These are phyloP conservation scores for Colostygia pectinataria DNA, from an alignment of 2,888 invertebrate species.

Conservation along the genomic window DNA sequence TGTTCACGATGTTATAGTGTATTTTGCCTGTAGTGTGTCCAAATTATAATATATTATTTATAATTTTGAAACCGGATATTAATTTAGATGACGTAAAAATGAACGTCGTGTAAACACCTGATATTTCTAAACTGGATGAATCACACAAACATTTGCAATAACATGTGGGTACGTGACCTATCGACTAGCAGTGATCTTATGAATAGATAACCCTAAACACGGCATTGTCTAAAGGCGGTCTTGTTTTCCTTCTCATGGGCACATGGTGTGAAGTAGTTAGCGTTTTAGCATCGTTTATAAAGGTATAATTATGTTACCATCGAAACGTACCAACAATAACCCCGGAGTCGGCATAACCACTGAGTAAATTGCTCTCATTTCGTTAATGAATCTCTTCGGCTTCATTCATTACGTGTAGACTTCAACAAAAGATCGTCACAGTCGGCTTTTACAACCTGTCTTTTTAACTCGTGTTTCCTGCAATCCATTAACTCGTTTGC, in stretches of 20 bases:
- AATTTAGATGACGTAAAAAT: constrained; percentile 40
- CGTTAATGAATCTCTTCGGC: constrained; percentile 38
- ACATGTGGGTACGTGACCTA: constrained; percentile 37
- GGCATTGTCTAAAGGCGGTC: constrained; percentile 22
- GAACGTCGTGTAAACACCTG: constrained; percentile 41
- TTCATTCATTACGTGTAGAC: constrained; percentile 30
- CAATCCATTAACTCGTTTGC: constrained; percentile 39
- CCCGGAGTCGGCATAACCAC: constrained; percentile 37
- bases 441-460: constrained; percentile 26
- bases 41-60: no score
- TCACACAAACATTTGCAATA: constrained; percentile 36
- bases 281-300: constrained; percentile 47
- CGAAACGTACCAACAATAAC: constrained; percentile 44
- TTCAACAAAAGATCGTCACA: constrained; percentile 17
- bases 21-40: no score
- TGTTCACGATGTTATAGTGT: no score
- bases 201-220: constrained; percentile 21
- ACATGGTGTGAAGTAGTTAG: constrained; percentile 47
- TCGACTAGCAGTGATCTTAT: constrained; percentile 41
- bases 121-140: constrained; percentile 39
- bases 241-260: constrained; percentile 30
- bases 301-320: constrained; percentile 60
- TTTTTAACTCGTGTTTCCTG: constrained; percentile 37
- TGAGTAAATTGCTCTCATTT: constrained; percentile 48
- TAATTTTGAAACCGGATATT: constrained; percentile 32